Conservation (phyloP, 2,113 vertebrate genomes). For the Telmatochromis sp. region DNA sequence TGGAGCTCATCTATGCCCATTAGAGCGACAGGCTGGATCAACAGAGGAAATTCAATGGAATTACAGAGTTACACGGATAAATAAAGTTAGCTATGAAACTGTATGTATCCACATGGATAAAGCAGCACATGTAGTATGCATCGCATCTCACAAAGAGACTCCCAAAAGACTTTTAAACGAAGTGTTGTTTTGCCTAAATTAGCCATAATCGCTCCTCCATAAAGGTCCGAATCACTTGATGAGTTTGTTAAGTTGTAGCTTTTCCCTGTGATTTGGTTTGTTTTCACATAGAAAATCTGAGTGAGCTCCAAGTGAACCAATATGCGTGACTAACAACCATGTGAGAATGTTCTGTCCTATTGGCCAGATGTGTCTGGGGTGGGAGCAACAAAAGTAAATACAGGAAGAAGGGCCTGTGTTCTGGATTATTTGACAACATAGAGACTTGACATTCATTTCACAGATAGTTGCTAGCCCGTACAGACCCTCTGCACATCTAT, state of each 20-base stretch:
- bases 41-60: neutral
- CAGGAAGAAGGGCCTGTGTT: neutral
- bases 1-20: slow-evolving; percentile 75
- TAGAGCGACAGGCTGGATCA: slow-evolving; percentile 43
- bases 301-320: neutral
- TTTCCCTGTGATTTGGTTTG: neutral
- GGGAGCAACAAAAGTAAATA: neutral
- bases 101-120: neutral
- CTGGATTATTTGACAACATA: neutral
- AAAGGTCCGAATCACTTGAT: neutral
- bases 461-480: neutral
- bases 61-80: neutral
- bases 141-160: neutral
- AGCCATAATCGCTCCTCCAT: neutral
- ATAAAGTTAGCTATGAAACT: neutral
- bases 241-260: neutral
- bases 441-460: neutral
- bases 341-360: neutral
- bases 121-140: neutral
- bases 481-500: neutral
- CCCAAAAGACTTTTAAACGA: neutral
- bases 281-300: neutral
- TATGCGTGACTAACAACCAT: neutral
- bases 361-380: neutral
- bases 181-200: neutral